Base-by-base conservation (phyloP, 2,797 vertebrate genomes). In the Gobio occitaniae region DNA sequence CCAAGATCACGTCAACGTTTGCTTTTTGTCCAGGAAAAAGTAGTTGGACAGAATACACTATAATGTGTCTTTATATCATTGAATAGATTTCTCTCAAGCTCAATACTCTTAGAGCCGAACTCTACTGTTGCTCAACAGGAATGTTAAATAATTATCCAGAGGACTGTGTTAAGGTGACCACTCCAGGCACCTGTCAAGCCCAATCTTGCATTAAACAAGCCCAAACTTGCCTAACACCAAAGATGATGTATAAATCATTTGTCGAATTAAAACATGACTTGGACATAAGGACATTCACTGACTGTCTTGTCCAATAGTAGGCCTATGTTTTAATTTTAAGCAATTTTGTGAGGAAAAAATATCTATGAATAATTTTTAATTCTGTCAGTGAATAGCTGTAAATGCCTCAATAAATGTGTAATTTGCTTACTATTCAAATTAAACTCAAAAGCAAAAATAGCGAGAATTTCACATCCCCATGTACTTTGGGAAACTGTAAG, bases 401-500 rank as follows among this genome's bases (percentile, higher is more conserved):
- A 78, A 54, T 21, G 16, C 5, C 16, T 54, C 17, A 54, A 3
- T 52, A 2, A 52, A 52, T 19, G 16, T 74, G 15, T 74, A 10
- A 74, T 50, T 19, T 50, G 19, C 13, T 38, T 3, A 15, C 19
- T n/a, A 38, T 6, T 71, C 12, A 47, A 6, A 69, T 47, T 6
- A 71, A 71, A 44, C 21, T 44, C 36, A 25, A 19, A 77, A 77
- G 21, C 54, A n/a, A 19, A 56, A 38, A 61, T 52, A 12, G 48
- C 6, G 7, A 76, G 4, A 63, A 41, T n/a, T 15, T 15, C 2
- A 59, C 29, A 2, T 7, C 8, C 12, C 7, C 32, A 4, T 11
- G 6, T 15, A 3, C 85, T 90, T 75, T 77, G 25, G 87, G 83
- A 29, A 72, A 32, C 36, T 48, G 36, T 69, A 36, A 25, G 63